Conservation (phyloP, 1,140 invertebrate species). For the Drosophila hydei region DNA sequence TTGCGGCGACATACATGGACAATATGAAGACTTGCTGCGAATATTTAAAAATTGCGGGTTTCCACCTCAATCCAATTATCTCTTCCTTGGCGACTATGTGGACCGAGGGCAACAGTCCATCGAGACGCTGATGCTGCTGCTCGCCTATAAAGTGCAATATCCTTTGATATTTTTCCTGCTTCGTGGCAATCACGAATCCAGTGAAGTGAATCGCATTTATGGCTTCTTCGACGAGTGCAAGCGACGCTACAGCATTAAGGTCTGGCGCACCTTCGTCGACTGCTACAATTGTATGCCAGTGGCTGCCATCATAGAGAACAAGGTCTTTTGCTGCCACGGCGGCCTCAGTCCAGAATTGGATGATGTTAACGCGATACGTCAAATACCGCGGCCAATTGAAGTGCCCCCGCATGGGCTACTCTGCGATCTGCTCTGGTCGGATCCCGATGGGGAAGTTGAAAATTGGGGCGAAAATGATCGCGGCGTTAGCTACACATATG, state of each 20-base stretch:
- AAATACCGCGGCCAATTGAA: constrained; percentile 20
- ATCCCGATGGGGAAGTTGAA: constrained; percentile 17
- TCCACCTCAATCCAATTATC: constrained; percentile 14
- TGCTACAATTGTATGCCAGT: constrained; percentile 39
- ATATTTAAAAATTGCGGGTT: constrained; percentile 28
- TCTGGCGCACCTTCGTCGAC: constrained; percentile 33
- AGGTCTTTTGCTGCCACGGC: constrained; percentile 35
- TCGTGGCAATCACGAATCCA: constrained; percentile 38
- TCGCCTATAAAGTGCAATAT: constrained; percentile 34
- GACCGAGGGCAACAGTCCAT: constrained; percentile 23
- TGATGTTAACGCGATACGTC: constrained; percentile 1
- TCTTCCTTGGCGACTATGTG: constrained; percentile 39
- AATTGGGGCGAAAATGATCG: constrained; percentile 26
- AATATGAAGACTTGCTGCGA: constrained; percentile 27
- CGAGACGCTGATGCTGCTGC: constrained; percentile 23
- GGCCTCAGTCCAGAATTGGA: constrained; percentile 25
- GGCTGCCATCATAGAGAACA: constrained; percentile 32
- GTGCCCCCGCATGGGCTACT: constrained; percentile 15
- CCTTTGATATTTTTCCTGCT: constrained; percentile 21
- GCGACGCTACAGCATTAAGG: constrained; percentile 29
- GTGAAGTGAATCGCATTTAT: constrained; percentile 24
- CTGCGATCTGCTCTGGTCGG: constrained; percentile 34
- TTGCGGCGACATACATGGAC: constrained; percentile 38
- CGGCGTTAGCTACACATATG: constrained; percentile 22
- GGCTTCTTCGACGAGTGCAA: constrained; percentile 42